A percentile compares a stretch with the other conserved stretches of the same genome.
Conservation (phyloP, 2,888 invertebrate genomes). For the Drosophila birchii region DNA sequence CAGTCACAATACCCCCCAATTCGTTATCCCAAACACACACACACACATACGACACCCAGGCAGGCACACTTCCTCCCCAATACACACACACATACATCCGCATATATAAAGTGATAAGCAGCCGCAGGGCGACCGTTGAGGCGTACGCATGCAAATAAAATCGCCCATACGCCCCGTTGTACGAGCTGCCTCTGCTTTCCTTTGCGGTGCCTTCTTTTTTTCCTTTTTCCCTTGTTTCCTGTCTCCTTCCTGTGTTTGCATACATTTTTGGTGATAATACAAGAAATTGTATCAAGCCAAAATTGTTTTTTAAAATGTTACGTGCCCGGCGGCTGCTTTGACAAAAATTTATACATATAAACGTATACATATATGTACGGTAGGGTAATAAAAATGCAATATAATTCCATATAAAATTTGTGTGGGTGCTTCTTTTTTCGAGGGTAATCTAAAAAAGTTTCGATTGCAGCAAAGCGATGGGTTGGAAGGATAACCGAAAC, state of each 20-base stretch:
- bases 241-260: constrained; percentile 51
- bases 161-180: constrained; percentile 71
- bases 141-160: constrained; percentile 69
- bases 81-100: not conserved
- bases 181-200: constrained; percentile 22
- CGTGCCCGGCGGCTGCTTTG: constrained; percentile 63
- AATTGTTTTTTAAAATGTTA: constrained; percentile 78
- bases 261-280: constrained; percentile 68
- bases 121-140: constrained; percentile 57
- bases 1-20: constrained; percentile 6
- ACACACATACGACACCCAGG: too few relatives aligned
- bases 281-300: constrained; percentile 65
- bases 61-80: not conserved
- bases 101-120: constrained; percentile 68
- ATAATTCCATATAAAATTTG: constrained; percentile 68
- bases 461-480: constrained; percentile 48
- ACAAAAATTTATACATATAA: constrained; percentile 40
- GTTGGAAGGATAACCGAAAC: not conserved
- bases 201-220: not conserved
- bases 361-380: constrained; percentile 15
- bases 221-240: not conserved
- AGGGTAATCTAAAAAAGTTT: constrained; percentile 51
- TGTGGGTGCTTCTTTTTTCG: constrained; percentile 25
- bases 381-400: constrained; percentile 78
- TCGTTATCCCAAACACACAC: constrained; percentile 8